These are phyloP conservation scores for Hedychridium roseum DNA, from an alignment of 2,888 invertebrate genomes.

Conservation along the genomic window DNA sequence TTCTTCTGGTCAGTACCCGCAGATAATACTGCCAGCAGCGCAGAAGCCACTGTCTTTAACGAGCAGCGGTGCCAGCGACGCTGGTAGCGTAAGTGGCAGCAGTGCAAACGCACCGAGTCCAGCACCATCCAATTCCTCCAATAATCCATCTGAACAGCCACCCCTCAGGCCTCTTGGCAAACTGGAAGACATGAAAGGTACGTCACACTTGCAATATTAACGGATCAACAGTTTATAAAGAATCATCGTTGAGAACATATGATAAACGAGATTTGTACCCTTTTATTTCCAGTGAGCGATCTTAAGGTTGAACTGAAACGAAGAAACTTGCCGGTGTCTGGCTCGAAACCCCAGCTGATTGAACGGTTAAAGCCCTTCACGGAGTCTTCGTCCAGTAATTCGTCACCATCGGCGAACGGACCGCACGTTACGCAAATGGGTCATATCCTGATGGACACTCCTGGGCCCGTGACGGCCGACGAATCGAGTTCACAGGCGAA, in stretches of 20 bases:
- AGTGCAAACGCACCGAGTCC: conserved; percentile 57
- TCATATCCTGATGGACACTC: conserved; percentile 64
- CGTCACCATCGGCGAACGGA: conserved; percentile 53
- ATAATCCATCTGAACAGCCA: conserved; percentile 58
- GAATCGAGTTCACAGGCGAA: conserved; percentile 57
- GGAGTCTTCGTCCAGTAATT: conserved; percentile 54
- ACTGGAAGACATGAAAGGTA: conserved; percentile 90
- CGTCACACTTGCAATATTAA: not conserved
- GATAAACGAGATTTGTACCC: conserved; percentile 4
- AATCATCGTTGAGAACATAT: no score
- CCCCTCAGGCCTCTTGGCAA: conserved; percentile 69
- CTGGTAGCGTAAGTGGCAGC: conserved; percentile 57
- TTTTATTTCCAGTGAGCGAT: conserved; percentile 75
- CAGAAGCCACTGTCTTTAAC: conserved; percentile 66
- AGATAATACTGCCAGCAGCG: conserved; percentile 81
- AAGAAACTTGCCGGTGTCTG: conserved; percentile 93
- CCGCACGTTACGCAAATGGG: conserved; percentile 62
- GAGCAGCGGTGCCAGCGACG: conserved; percentile 59
- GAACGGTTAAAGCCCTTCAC: conserved; percentile 85
- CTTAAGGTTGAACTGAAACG: conserved; percentile 93
- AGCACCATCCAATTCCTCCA: conserved; percentile 55
- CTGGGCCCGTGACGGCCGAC: conserved; percentile 56
- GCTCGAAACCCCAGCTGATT: conserved; percentile 93
- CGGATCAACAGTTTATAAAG: conserved; percentile 1
- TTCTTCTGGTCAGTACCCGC: conserved; percentile 70